Base-by-base conservation (phyloP, 2,797 vertebrate genomes). In the Dipus sagitta region DNA sequence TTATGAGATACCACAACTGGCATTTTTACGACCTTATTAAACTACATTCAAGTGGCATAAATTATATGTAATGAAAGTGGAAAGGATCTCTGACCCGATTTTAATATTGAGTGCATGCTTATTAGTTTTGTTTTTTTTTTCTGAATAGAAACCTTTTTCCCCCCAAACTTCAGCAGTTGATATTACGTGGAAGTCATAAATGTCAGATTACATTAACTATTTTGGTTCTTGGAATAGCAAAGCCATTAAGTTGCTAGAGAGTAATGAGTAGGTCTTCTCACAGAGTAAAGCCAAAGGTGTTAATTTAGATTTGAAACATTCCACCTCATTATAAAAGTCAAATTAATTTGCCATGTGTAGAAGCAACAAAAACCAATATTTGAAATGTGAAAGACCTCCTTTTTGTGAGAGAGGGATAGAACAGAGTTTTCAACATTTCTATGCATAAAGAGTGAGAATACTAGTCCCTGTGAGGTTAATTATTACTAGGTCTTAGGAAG, bases 21-120 rank as follows among this genome's bases (percentile, higher is more conserved):
- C 98, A 98, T 98, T 98, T 98, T 98, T 98, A 98, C 76, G 97
- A 97, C 98, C 98, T 98, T 98, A 98, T 98, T 98, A 98, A 98
- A 98, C 97, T 98, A 97, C 98, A 98, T 98, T 98, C 98, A 98
- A 98, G 97, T 98, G 98, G 97, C 98, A 98, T 98, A 98, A 98
- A 98, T 98, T 98, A 98, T 97, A 98, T 7, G 92, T 98, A 98
- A 98, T 98, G 98, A 98, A 98, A 98, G 98, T 97, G 97, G 98
- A 98, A 98, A 97, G 96, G 97, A 98, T 98, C 90, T 93, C 96
- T 98, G 97, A 98, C 98, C 98, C 97, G 78, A 98, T 98, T 98
- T 98, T 98, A 98, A 98, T 98, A 98, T 98, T 97, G 97, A 95
- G 96, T 98, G 96, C 96, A 97, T 96, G 97, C 97, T 98, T 98